Base-by-base conservation (phyloP, 2,113 vertebrate species). In the Acanthochromis polyacanthus region DNA sequence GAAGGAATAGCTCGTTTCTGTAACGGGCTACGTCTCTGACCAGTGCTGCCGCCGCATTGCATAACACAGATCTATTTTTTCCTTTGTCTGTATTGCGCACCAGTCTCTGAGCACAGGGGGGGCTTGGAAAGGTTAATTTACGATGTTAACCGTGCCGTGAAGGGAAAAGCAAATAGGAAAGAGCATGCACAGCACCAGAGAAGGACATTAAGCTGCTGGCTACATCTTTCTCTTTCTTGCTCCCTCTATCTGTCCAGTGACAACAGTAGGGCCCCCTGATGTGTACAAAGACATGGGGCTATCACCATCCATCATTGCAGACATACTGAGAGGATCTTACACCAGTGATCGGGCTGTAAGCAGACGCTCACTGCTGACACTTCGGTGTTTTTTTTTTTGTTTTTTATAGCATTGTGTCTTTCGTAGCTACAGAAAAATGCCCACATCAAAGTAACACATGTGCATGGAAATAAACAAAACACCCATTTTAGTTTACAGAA, bases 181-280 rank as follows among this genome's bases (percentile, higher is more conserved):
- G 95, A 95, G 95, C 95, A 95, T 95, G 94, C 95, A 95, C 96
- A 95, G 95, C 95, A 95, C 95, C 95, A 95, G 96, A 96, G 96
- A 95, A 95, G 95, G 94, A 96, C 96, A 94, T 96, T 92, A 89
- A 88, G 89, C 86, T 88, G 86, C 68, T 36, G 91, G 91, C 94
- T 93, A 94, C 94, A 95, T 94, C 95, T 93, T 94, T 94, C 94
- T 94, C 92, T 96, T 94, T 93, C 90, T 93, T 91, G 53, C 84
- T 91, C 82, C 53, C 94, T 92, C 80, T 92, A 91, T 96, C 95
- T 95, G 93, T 95, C 95, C 92, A 91, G 86, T 90, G 95, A 95
- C 95, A 95, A 92, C 91, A 95, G 93, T 94, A 86, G 92, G 93
- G 92, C 93, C 90, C 89, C 93, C 93, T 93, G 91, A 92, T 94